These are phyloP conservation scores for Danio rerio DNA, from an alignment of 2,113 vertebrate species.

Conservation along the genomic window DNA sequence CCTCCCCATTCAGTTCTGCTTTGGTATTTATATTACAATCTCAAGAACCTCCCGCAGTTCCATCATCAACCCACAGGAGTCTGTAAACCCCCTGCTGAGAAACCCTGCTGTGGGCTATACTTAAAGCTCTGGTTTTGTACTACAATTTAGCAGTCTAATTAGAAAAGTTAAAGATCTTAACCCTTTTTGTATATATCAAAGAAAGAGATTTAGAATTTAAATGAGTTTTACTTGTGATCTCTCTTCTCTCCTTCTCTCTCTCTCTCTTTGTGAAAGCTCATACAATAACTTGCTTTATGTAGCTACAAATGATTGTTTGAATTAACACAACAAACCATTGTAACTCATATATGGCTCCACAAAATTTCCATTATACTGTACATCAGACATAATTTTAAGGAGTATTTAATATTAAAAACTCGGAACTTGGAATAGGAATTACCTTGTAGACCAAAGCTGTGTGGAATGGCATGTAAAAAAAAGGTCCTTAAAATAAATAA, in stretches of 20 bases:
- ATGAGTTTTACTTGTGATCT: too few relatives aligned
- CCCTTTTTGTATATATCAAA: neutral
- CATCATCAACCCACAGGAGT: neutral
- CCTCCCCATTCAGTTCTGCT: neutral
- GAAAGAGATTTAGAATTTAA: neutral
- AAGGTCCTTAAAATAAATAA: too few relatives aligned
- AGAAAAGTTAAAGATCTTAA: neutral
- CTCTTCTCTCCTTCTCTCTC: too few relatives aligned
- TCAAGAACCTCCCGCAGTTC: neutral
- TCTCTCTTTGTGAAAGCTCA: too few relatives aligned
- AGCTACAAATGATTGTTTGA: neutral
- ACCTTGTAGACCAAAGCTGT: neutral
- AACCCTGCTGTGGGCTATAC: conserved; percentile 1
- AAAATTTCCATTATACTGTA: neutral
- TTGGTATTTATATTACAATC: neutral
- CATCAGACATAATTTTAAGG: neutral
- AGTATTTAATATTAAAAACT: too few relatives aligned
- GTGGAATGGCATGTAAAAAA: too few relatives aligned
- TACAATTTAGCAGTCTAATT: neutral
- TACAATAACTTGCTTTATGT: neutral
- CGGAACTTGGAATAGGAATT: too few relatives aligned
- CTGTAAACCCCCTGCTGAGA: neutral
- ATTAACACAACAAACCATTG: neutral
- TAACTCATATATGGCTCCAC: neutral
- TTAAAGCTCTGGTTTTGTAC: neutral